phyloP scores from a whole-genome alignment of 2,888 invertebrate species.

The Amphipyra tragopoginis region DNA sequence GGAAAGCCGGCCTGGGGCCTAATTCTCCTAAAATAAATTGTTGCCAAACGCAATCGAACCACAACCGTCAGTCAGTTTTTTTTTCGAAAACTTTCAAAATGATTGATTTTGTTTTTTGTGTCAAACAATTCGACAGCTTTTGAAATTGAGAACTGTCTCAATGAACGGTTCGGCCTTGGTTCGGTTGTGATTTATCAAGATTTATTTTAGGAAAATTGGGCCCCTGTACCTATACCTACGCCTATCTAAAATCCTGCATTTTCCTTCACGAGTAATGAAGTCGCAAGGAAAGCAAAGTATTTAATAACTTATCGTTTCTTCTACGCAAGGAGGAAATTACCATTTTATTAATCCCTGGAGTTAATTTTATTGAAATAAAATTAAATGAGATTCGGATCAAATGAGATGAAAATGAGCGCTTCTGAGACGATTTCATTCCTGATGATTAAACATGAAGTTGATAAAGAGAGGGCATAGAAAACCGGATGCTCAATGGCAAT shows the following conservation, averaged over 20 bases:
- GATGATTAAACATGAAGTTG: slow-evolving; percentile 47
- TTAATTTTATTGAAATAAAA: slow-evolving; percentile 80
- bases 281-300: slow-evolving; percentile 25
- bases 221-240: too few relatives aligned
- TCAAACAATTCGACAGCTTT: too few relatives aligned
- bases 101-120: too few relatives aligned
- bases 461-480: slow-evolving; percentile 9
- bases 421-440: slow-evolving; percentile 38
- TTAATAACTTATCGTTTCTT: slow-evolving; percentile 58
- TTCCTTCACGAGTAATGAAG: slow-evolving; percentile 26
- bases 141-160: too few relatives aligned
- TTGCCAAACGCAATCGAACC: too few relatives aligned
- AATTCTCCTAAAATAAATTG: too few relatives aligned
- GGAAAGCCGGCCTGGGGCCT: too few relatives aligned
- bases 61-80: too few relatives aligned
- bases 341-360: slow-evolving; percentile 80
- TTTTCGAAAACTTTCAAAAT: too few relatives aligned
- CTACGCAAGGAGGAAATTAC: slow-evolving; percentile 65
- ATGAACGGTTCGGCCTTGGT: too few relatives aligned
- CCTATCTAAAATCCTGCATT: background rate
- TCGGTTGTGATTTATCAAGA: too few relatives aligned
- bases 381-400: slow-evolving; percentile 60
- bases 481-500: background rate
- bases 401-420: slow-evolving; percentile 44
- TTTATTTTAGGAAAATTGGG: too few relatives aligned